phyloP scores from a whole-genome alignment of 2,113 vertebrate species.

The Leptobrachium ailaonicum region DNA sequence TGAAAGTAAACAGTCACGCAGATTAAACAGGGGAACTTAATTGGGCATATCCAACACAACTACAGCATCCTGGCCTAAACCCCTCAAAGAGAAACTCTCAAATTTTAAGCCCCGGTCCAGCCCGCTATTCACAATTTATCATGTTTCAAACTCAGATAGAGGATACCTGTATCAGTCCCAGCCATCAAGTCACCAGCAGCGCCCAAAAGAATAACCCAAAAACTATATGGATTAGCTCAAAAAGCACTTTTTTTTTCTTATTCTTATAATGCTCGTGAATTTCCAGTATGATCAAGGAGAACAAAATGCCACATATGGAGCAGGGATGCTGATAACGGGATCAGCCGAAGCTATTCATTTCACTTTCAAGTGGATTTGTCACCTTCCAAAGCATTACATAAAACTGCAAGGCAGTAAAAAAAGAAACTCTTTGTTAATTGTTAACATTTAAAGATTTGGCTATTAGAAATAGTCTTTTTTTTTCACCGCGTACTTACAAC shows the following conservation, averaged over 20 bases:
- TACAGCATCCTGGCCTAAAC: conserved; percentile 27
- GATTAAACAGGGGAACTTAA: conserved; percentile 47
- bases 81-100: conserved; percentile 27
- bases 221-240: background rate
- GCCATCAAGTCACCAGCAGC: conserved; percentile 24
- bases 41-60: conserved; percentile 46
- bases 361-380: too few relatives aligned
- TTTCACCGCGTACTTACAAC: too few relatives aligned
- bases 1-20: conserved; percentile 46
- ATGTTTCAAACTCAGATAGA: conserved; percentile 29
- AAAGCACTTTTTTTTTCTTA: background rate
- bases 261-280: background rate
- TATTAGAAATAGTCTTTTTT: too few relatives aligned
- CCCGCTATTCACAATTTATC: conserved; percentile 34
- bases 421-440: too few relatives aligned
- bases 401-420: too few relatives aligned
- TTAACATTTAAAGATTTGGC: too few relatives aligned
- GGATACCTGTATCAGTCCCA: conserved; percentile 30
- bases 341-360: too few relatives aligned
- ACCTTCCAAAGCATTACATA: too few relatives aligned
- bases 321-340: too few relatives aligned
- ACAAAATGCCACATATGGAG: background rate
- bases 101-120: conserved; percentile 19
- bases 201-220: background rate
- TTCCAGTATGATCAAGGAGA: background rate